Evolutionary conservation across 2,888 invertebrate species (phyloP).

Genomic region (Temnothorax ravouxi): DNA sequence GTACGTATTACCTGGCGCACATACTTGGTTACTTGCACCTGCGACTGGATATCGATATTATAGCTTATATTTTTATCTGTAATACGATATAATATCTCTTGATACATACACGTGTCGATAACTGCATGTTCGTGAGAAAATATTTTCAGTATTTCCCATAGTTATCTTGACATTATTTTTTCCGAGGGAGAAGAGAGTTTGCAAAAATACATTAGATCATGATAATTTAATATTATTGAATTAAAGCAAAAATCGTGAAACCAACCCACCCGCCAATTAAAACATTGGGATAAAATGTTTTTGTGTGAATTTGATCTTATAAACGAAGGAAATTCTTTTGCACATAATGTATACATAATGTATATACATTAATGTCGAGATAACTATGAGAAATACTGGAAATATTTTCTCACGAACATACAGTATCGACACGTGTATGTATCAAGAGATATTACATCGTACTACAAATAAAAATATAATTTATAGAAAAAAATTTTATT

Average conservation of each 20-base stretch:
- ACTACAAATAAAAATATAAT: constrained; percentile 44
- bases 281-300: not conserved
- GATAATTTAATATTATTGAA: constrained; percentile 7
- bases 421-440: constrained; percentile 34
- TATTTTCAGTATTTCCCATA: constrained; percentile 30
- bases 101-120: constrained; percentile 40
- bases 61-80: constrained; percentile 44
- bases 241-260: not conserved
- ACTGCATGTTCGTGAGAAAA: constrained; percentile 28
- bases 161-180: constrained; percentile 34
- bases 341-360: too few relatives aligned
- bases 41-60: constrained; percentile 40
- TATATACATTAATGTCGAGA: not conserved
- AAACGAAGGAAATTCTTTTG: not conserved
- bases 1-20: not conserved
- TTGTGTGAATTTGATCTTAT: not conserved
- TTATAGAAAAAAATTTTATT: constrained; percentile 5
- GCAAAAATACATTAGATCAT: not conserved
- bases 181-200: not conserved
- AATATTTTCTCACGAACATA: constrained; percentile 30
- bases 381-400: constrained; percentile 23
- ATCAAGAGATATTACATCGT: constrained; percentile 43
- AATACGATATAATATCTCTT: constrained; percentile 42
- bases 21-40: constrained; percentile 35
- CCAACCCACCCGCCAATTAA: too few relatives aligned